Conservation (phyloP, 2,113 vertebrate genomes). For the Thalassarche chlororhynchos region DNA sequence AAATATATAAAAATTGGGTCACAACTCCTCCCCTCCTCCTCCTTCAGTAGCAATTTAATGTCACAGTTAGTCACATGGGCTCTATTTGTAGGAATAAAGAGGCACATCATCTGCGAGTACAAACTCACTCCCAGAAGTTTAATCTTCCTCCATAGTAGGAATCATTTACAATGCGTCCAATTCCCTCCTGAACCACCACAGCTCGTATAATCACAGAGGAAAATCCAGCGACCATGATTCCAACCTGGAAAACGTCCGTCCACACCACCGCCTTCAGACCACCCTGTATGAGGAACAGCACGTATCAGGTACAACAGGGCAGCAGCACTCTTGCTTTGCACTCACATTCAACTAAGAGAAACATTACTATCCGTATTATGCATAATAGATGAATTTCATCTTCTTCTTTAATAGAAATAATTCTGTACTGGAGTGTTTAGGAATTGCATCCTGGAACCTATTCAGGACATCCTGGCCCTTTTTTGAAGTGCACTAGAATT, state of each 20-base stretch:
- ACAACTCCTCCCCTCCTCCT: background rate
- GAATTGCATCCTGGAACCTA: background rate
- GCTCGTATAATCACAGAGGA: slow-evolving; percentile 83
- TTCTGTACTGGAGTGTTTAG: background rate
- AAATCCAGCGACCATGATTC: slow-evolving; percentile 89
- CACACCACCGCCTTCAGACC: slow-evolving; percentile 93
- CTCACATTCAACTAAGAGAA: background rate
- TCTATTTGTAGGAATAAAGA: background rate
- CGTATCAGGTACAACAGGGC: background rate
- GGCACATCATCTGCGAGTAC: background rate
- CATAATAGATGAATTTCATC: background rate
- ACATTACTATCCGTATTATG: background rate
- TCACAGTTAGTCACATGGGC: background rate
- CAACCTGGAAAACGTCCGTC: slow-evolving; percentile 92
- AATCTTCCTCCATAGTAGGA: slow-evolving; percentile 84
- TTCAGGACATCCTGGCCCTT: background rate
- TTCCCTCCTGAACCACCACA: slow-evolving; percentile 77
- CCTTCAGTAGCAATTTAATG: background rate
- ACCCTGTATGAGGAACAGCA: slow-evolving; percentile 75
- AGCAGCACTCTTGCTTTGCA: background rate
- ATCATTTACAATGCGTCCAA: slow-evolving; percentile 79
- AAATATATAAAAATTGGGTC: background rate
- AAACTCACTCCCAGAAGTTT: slow-evolving; percentile 89
- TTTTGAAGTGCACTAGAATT: background rate
- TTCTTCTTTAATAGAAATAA: background rate